Conservation (phyloP, 2,797 vertebrate genomes). For the Takifugu ocellatus region DNA sequence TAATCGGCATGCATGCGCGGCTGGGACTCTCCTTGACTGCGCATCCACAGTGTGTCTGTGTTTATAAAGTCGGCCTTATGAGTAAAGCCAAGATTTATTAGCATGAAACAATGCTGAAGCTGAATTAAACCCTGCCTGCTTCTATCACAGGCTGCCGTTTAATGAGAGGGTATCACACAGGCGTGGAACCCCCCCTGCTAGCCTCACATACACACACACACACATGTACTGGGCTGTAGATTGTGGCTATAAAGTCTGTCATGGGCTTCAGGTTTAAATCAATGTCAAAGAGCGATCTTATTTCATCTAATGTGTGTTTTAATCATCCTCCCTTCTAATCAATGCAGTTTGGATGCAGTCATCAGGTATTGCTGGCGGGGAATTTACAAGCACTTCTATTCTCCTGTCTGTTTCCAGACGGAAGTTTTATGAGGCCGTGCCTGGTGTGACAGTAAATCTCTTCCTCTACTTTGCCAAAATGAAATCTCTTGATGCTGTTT, state of each 20-base stretch:
- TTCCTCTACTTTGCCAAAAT: slow-evolving; percentile 65
- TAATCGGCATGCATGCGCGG: slow-evolving; percentile 52
- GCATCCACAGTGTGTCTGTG: slow-evolving; percentile 18
- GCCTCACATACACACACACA: slow-evolving; percentile 7
- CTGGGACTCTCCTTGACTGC: slow-evolving; percentile 18
- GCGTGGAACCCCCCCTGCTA: slow-evolving; percentile 4
- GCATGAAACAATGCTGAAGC: slow-evolving; percentile 49
- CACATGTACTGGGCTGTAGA: slow-evolving; percentile 35
- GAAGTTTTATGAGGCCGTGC: slow-evolving; percentile 86
- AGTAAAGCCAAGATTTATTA: slow-evolving; percentile 53
- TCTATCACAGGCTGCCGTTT: slow-evolving; percentile 65
- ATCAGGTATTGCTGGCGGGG: slow-evolving; percentile 80
- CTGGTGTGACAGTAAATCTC: slow-evolving; percentile 81
- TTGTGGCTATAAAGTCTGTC: slow-evolving; percentile 46
- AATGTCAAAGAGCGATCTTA: slow-evolving; percentile 86
- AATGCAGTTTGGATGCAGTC: slow-evolving; percentile 89
- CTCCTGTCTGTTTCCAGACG: slow-evolving; percentile 78
- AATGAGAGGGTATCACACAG: slow-evolving; percentile 62
- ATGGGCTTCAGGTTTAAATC: slow-evolving; percentile 83
- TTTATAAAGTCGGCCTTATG: slow-evolving; percentile 34
- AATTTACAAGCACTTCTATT: slow-evolving; percentile 85
- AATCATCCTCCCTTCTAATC: slow-evolving; percentile 88
- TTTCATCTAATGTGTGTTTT: slow-evolving; percentile 94
- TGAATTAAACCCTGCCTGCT: slow-evolving; percentile 49
- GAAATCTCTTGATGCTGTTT: slow-evolving; percentile 57